Evolutionary conservation across 1,140 invertebrate genomes (phyloP).

Genomic region (Magallana gigas): DNA sequence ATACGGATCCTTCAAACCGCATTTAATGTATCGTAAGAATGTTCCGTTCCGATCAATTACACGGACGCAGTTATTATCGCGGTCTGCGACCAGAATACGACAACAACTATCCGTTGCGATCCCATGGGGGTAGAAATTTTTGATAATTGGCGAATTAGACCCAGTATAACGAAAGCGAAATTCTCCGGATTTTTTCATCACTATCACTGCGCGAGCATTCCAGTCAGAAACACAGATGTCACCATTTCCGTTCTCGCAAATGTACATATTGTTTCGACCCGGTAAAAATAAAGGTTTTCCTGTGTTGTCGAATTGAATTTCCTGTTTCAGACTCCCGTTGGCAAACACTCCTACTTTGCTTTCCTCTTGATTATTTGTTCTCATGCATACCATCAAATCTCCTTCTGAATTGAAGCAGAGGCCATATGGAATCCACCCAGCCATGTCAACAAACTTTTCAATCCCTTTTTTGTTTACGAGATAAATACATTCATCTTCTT

Average conservation of each 20-base stretch:
- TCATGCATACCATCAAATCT: conserved; percentile 13
- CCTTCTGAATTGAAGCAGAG: neutral
- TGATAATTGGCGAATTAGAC: too few species aligned
- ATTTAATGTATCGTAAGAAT: conserved; percentile 9
- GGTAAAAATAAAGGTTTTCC: neutral
- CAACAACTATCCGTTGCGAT: neutral
- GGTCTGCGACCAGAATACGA: neutral
- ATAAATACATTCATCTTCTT: conserved; percentile 22
- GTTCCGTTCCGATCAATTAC: conserved; percentile 1
- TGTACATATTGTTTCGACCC: conserved; percentile 7
- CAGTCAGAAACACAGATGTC: conserved; percentile 25
- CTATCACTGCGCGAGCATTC: neutral
- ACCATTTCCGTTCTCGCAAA: conserved; percentile 5
- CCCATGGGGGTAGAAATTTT: conserved; percentile 11
- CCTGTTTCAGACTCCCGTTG: neutral
- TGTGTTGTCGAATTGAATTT: conserved; percentile 6
- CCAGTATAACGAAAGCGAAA: neutral
- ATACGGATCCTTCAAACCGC: neutral
- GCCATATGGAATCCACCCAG: conserved; percentile 4
- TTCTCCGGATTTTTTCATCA: neutral
- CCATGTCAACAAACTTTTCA: neutral
- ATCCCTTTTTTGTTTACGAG: neutral
- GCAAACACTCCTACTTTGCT: neutral
- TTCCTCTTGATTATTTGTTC: neutral
- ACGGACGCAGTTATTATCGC: neutral